These are phyloP conservation scores for Bemisia tabaci DNA, from an alignment of 1,140 invertebrate species.

Conservation along the genomic window DNA sequence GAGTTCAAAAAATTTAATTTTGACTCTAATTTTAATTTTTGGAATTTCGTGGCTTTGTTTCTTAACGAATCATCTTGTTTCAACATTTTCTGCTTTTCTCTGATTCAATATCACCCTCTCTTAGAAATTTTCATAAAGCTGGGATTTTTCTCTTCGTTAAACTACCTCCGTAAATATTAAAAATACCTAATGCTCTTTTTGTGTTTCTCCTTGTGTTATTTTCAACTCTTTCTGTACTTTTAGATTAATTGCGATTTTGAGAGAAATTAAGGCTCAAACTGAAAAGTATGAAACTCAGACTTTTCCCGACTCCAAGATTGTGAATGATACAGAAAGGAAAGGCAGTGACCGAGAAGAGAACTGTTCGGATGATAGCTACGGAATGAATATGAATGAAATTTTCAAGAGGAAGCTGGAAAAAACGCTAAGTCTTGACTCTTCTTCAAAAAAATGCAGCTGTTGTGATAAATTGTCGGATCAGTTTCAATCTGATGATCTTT, in stretches of 20 bases:
- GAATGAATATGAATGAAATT: neutral
- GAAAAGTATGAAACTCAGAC: neutral
- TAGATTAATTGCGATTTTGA: neutral
- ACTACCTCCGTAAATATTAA: too few species aligned
- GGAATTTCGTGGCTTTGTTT: too few species aligned
- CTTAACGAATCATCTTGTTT: too few species aligned
- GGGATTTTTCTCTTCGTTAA: too few species aligned
- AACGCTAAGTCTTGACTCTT: neutral
- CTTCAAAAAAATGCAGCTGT: neutral
- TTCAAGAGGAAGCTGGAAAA: neutral
- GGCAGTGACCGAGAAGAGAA: neutral
- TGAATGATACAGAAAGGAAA: neutral
- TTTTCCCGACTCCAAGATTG: neutral
- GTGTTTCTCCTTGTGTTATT: too few species aligned
- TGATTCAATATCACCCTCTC: too few species aligned
- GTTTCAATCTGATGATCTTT: too few species aligned
- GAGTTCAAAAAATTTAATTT: too few species aligned
- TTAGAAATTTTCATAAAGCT: too few species aligned
- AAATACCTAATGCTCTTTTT: too few species aligned
- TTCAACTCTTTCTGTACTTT: neutral
- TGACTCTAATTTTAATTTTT: too few species aligned
- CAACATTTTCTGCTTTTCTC: too few species aligned
- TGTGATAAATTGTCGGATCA: neutral
- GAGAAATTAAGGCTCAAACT: neutral
- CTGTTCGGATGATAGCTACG: neutral